phyloP scores from a whole-genome alignment of 2,888 invertebrate species.

The Ichneumon xanthorius region DNA sequence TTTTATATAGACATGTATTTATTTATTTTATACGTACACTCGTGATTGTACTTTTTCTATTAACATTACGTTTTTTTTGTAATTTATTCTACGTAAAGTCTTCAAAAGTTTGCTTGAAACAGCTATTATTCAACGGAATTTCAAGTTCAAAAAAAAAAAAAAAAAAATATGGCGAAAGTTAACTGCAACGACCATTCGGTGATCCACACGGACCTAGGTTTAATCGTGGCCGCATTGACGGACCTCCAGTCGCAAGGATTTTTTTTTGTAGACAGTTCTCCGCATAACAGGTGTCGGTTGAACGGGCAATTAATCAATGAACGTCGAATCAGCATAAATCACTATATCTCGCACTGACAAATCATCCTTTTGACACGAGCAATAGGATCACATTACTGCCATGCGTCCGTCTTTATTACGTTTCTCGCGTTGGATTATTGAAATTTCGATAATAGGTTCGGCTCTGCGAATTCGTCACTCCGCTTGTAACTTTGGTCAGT shows the following conservation, averaged over 20 bases:
- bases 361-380: slow-evolving; percentile 47
- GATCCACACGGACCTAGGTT: neutral
- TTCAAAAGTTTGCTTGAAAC: too few relatives aligned
- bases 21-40: too few relatives aligned
- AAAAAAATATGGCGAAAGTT: neutral
- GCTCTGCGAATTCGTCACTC: neutral
- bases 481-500: neutral
- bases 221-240: neutral
- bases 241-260: neutral
- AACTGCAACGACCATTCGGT: neutral
- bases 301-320: slow-evolving; percentile 51
- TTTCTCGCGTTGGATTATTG: slow-evolving; percentile 1
- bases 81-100: too few relatives aligned
- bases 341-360: slow-evolving; percentile 55
- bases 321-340: slow-evolving; percentile 61
- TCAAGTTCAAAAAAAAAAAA: too few relatives aligned
- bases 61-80: too few relatives aligned
- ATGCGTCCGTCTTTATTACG: slow-evolving; percentile 48
- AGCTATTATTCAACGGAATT: too few relatives aligned
- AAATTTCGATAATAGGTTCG: slow-evolving; percentile 27
- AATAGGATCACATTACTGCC: slow-evolving; percentile 33
- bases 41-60: too few relatives aligned
- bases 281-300: slow-evolving; percentile 6
- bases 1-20: too few relatives aligned
- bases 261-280: neutral